Evolutionary conservation across 2,888 invertebrate genomes (phyloP).

Genomic region (Folsomia manolachei): DNA sequence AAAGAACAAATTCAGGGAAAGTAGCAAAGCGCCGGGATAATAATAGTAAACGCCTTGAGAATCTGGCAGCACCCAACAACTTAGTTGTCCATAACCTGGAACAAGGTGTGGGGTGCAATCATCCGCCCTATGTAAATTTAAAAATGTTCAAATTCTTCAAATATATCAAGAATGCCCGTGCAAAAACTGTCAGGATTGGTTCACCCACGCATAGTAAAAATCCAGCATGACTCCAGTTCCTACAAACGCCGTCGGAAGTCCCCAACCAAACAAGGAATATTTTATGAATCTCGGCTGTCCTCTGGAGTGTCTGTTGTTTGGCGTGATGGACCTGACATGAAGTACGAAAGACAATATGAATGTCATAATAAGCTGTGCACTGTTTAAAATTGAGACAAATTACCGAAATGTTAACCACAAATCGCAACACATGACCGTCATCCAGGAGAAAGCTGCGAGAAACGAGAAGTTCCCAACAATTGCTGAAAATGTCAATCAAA

Average conservation of each 20-base stretch:
- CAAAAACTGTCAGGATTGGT: neutral
- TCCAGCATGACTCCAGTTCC: slow-evolving; percentile 28
- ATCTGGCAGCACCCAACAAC: slow-evolving; percentile 28
- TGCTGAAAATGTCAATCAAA: too few species aligned
- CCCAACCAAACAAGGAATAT: slow-evolving; percentile 42
- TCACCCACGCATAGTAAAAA: slow-evolving; percentile 24
- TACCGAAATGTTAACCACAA: slow-evolving; percentile 41
- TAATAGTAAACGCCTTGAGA: slow-evolving; percentile 39
- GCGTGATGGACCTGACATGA: slow-evolving; percentile 34
- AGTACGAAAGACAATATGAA: too few species aligned
- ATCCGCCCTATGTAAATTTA: slow-evolving; percentile 17
- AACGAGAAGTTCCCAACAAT: slow-evolving; percentile 39
- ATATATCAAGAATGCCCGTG: neutral
- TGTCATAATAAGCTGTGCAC: neutral
- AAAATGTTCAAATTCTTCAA: too few species aligned
- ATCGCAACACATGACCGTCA: slow-evolving; percentile 39
- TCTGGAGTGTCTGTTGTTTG: slow-evolving; percentile 38
- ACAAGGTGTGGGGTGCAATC: slow-evolving; percentile 29
- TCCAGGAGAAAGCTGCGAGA: slow-evolving; percentile 38
- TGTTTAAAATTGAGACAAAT: neutral
- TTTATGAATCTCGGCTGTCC: slow-evolving; percentile 37
- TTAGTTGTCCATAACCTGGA: slow-evolving; percentile 34
- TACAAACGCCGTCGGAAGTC: slow-evolving; percentile 27
- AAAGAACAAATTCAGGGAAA: slow-evolving; percentile 32
- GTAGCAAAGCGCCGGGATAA: slow-evolving; percentile 34